Conservation (phyloP, 2,113 vertebrate genomes). For the Brienomyrus brachyistius region DNA sequence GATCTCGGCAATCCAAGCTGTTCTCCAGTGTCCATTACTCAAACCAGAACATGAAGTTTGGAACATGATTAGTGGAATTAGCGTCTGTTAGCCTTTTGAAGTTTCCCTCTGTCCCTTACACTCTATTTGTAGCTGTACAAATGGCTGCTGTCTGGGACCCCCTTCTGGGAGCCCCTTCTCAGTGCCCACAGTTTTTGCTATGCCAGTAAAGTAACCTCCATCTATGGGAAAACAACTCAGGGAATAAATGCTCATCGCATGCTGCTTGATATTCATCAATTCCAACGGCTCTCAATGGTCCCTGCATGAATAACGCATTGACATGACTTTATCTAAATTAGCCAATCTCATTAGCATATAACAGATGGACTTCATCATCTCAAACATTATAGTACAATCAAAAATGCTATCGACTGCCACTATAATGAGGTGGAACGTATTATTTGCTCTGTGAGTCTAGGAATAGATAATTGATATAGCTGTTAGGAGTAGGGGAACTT, state of each 20-base stretch:
- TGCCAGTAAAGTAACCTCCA: not conserved
- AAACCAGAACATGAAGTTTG: not conserved
- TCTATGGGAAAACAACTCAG: not conserved
- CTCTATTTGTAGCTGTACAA: not conserved
- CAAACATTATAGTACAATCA: not conserved
- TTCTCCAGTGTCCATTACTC: not conserved
- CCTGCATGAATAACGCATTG: not conserved
- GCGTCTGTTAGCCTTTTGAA: not conserved
- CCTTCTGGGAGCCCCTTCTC: not conserved
- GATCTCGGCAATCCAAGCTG: not conserved
- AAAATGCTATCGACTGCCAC: not conserved
- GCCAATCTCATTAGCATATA: not conserved
- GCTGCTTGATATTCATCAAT: not conserved
- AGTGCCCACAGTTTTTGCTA: not conserved
- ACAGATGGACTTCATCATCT: slow-evolving; percentile 14
- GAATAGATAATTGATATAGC: slow-evolving; percentile 7
- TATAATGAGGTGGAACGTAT: not conserved
- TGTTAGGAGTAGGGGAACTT: not conserved
- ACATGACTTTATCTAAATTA: slow-evolving; percentile 1
- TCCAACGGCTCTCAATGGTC: not conserved
- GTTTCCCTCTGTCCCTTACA: not conserved
- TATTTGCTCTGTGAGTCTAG: not conserved
- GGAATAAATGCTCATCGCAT: not conserved
- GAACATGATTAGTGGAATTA: not conserved
- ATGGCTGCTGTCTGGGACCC: not conserved